Percentiles rank a stretch among this genome's conserved stretches.
Evolutionary conservation across 2,888 invertebrate species (phyloP).

Genomic region (Panopea generosa): DNA sequence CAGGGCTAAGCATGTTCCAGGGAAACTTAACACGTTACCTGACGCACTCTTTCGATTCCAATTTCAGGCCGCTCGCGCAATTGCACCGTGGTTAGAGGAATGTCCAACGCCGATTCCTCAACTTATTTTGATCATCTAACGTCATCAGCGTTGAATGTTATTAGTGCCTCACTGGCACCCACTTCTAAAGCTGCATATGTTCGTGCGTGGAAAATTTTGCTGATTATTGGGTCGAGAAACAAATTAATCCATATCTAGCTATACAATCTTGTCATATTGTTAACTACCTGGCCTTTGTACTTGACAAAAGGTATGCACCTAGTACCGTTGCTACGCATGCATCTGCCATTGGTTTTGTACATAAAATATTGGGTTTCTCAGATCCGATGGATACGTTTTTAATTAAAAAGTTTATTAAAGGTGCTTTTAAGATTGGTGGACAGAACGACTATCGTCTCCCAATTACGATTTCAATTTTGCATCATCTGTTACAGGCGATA

Average conservation of each 20-base stretch:
- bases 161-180: background rate
- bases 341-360: slow-evolving; percentile 5
- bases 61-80: slow-evolving; percentile 37
- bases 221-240: no score
- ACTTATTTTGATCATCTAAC: background rate
- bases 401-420: slow-evolving; percentile 2
- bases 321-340: slow-evolving; percentile 6
- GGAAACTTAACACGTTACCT: background rate
- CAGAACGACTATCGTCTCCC: background rate
- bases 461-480: slow-evolving; percentile 8
- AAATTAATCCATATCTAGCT: background rate
- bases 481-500: background rate
- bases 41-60: slow-evolving; percentile 17
- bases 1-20: background rate
- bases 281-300: background rate
- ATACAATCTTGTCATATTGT: background rate
- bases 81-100: slow-evolving; percentile 32
- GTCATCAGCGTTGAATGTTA: background rate
- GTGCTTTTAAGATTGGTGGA: background rate
- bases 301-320: background rate
- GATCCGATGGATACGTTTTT: slow-evolving; percentile 6
- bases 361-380: background rate
- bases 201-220: background rate
- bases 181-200: background rate
- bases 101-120: background rate